Percentiles rank a stretch among this genome's conserved stretches.
phyloP scores from a whole-genome alignment of 2,113 vertebrate species.

The Carettochelys insculpta region DNA sequence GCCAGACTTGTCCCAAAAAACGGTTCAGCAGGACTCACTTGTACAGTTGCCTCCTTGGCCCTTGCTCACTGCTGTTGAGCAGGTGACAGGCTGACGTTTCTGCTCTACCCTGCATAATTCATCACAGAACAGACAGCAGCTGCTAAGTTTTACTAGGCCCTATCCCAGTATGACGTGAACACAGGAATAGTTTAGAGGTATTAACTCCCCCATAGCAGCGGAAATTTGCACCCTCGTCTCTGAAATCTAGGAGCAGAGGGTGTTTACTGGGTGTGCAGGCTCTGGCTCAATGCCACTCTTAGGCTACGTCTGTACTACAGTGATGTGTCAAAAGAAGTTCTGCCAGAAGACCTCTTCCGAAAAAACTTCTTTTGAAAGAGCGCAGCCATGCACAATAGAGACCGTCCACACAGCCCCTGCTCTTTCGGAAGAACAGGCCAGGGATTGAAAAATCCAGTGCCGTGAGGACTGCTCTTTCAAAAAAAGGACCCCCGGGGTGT shows the following conservation, averaged over 20 bases:
- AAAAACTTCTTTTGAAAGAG: too few species aligned
- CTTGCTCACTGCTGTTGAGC: not conserved
- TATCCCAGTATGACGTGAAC: not conserved
- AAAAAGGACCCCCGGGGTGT: too few species aligned
- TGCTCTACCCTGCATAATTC: not conserved
- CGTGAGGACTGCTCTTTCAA: too few species aligned
- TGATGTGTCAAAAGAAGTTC: too few species aligned
- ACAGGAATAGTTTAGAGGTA: not conserved
- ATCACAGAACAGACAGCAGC: not conserved
- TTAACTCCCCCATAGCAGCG: not conserved
- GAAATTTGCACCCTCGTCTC: not conserved
- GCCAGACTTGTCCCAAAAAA: not conserved
- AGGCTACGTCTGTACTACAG: too few species aligned
- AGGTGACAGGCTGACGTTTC: not conserved
- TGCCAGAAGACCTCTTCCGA: too few species aligned
- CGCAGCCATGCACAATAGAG: too few species aligned
- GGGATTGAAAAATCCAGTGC: too few species aligned
- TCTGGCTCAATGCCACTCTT: too few species aligned
- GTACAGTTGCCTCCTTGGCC: not conserved
- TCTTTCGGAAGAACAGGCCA: too few species aligned
- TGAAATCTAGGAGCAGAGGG: not conserved
- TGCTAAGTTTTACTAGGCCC: not conserved
- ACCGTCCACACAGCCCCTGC: too few species aligned
- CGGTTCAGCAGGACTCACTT: not conserved
- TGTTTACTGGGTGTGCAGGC: too few species aligned